A percentile compares a stretch with the other conserved stretches of the same genome.
These are phyloP conservation scores for Lagocephalus sceleratus DNA, from an alignment of 2,797 vertebrate genomes.

Conservation along the genomic window DNA sequence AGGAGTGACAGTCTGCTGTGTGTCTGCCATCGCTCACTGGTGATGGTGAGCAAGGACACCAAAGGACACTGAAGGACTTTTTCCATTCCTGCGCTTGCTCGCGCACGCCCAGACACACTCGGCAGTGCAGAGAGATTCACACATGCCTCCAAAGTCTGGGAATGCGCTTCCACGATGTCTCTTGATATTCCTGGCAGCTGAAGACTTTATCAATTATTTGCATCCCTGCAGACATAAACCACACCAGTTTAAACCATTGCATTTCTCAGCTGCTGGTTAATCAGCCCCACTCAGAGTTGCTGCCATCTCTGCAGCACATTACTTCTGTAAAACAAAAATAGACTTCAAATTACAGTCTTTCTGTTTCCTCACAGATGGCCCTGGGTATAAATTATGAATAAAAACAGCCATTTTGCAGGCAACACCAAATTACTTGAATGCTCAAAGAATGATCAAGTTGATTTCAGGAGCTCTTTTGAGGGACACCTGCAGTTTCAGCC, in stretches of 20 bases:
- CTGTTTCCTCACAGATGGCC: too few relatives aligned
- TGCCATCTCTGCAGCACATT: neutral
- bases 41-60: slow-evolving; percentile 19
- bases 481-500: too few relatives aligned
- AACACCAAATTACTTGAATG: neutral
- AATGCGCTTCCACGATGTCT: too few relatives aligned
- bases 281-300: slow-evolving; percentile 3
- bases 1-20: slow-evolving; percentile 7
- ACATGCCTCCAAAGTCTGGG: too few relatives aligned
- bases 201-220: too few relatives aligned
- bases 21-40: slow-evolving; percentile 6
- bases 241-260: neutral
- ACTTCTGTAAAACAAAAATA: neutral
- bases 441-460: neutral
- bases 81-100: neutral
- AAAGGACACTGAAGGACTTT: slow-evolving; percentile 5
- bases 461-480: neutral
- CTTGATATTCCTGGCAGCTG: too few relatives aligned
- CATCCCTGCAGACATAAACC: too few relatives aligned
- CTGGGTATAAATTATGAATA: neutral
- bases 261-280: slow-evolving; percentile 7
- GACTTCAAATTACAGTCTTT: neutral
- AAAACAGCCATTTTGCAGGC: neutral
- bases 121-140: too few relatives aligned
- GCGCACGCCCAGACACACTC: too few relatives aligned